Evolutionary conservation across 2,797 vertebrate genomes (phyloP).

Genomic region (Sebastes baramenuke): DNA sequence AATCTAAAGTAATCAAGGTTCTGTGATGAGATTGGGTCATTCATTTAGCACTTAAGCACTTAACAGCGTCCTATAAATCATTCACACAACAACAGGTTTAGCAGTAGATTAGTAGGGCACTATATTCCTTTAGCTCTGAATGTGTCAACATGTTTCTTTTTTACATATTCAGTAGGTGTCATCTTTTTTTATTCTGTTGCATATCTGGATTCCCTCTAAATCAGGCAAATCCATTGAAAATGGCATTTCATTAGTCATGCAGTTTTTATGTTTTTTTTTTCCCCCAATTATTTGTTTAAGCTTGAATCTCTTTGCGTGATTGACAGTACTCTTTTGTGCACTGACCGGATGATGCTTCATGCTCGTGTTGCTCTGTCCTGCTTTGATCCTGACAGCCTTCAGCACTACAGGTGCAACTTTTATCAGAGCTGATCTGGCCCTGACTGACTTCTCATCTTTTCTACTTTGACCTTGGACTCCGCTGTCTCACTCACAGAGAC

Average conservation of each 20-base stretch:
- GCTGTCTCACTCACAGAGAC: constrained; percentile 30
- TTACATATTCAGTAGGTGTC: not conserved
- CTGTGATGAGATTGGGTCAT: constrained; percentile 20
- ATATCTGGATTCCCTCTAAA: not conserved
- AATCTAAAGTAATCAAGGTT: constrained; percentile 20
- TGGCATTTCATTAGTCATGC: not conserved
- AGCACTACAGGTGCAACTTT: constrained; percentile 18
- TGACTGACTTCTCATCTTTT: constrained; percentile 39
- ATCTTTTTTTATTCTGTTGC: not conserved
- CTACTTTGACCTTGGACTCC: constrained; percentile 37
- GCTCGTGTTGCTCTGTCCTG: not conserved
- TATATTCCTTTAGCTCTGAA: not conserved
- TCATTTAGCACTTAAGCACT: constrained; percentile 28
- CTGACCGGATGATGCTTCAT: not conserved
- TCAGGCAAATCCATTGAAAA: not conserved
- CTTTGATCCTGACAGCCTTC: constrained; percentile 22
- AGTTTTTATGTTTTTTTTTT: not conserved
- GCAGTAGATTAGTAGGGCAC: not conserved
- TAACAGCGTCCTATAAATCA: constrained; percentile 13
- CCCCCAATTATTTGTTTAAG: not conserved
- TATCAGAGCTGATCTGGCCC: constrained; percentile 24
- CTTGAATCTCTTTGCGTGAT: not conserved
- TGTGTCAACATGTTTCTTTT: not conserved
- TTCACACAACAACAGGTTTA: constrained; percentile 17
- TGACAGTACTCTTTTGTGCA: not conserved